A percentile compares a stretch with the other conserved stretches of the same genome.
Conservation (phyloP, 1,140 invertebrate genomes). For the Triops longicaudatus region DNA sequence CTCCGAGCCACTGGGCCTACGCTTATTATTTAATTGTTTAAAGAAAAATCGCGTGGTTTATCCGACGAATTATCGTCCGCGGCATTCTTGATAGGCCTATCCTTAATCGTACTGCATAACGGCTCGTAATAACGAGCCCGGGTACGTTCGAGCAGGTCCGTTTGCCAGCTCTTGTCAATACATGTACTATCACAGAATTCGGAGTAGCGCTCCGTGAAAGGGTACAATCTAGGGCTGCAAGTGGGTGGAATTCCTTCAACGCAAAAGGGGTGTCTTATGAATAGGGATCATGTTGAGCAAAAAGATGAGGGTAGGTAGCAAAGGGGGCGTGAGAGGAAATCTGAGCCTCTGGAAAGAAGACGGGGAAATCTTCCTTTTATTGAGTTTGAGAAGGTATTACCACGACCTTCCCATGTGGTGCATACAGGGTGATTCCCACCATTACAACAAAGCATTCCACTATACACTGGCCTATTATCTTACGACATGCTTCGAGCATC, state of each 20-base stretch:
- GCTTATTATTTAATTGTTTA: no score
- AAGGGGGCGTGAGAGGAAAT: constrained; percentile 21
- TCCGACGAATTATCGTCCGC: no score
- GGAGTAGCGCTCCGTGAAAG: neutral
- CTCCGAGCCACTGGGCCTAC: no score
- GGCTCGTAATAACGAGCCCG: no score
- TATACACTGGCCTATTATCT: neutral
- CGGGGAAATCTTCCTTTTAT: constrained; percentile 16
- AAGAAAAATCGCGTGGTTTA: no score
- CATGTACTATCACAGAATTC: neutral
- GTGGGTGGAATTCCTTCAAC: neutral
- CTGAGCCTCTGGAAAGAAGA: constrained; percentile 20
- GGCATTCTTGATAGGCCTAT: no score
- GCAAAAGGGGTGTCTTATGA: neutral
- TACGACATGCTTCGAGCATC: neutral
- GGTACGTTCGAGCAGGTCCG: no score
- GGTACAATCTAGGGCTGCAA: neutral
- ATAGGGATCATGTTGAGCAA: neutral
- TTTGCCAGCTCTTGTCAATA: no score
- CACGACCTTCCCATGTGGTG: neutral
- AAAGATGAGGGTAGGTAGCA: constrained; percentile 6
- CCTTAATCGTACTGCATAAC: no score
- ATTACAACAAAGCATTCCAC: constrained; percentile 1
- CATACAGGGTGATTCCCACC: neutral
- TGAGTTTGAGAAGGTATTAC: neutral